Base-by-base conservation (phyloP, 92 coral and sea anemone species). In the Muricea muricata region DNA sequence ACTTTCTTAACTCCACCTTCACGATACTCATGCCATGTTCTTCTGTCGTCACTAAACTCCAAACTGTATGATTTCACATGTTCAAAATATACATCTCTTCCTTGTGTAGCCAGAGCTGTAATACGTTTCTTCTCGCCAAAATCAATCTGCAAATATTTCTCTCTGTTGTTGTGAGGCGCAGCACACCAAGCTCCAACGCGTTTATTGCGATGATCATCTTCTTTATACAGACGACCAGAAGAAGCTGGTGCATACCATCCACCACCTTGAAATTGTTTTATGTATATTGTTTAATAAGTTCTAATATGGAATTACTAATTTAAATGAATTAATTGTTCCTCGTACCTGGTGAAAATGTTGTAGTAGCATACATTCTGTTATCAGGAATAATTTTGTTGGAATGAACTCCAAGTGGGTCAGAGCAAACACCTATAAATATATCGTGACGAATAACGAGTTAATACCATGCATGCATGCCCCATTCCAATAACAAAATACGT, bases 41-140 rank as follows among this genome's bases (percentile, higher is more conserved):
- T n/a, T n/a, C n/a, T n/a, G n/a, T n/a, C n/a, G n/a, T n/a, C n/a
- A n/a, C n/a, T n/a, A n/a, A 58, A 35, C n/a, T 98, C 93, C 63
- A 91, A 92, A 83, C 99, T 93, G 75, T 88, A 96, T 37, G 93
- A 91, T 82, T 93, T 92, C 26, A 92, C 97, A 26, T 96, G 99
- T 80, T 96, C 99, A 72, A 81, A 96, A 87, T 69, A 93, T 69
- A 85, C 87, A 75, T 96, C 99, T 18, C 99, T 97, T 63, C 98
- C 98, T 93, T 94, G 98, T 23, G 98, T 93, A 4, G 97, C 98
- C n/a, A 94, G 88, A 48, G 93, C 98, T 0, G 97, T 93, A 30
- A 94, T 75, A 18, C 83, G 57, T 71, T 83, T 91, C 9, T 76
- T 74, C 15, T 31, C 31, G 17, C 94, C 97, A 12, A 94, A 75